These are phyloP conservation scores for Cephonodes hylas DNA, from an alignment of 2,888 invertebrate genomes.

Conservation along the genomic window DNA sequence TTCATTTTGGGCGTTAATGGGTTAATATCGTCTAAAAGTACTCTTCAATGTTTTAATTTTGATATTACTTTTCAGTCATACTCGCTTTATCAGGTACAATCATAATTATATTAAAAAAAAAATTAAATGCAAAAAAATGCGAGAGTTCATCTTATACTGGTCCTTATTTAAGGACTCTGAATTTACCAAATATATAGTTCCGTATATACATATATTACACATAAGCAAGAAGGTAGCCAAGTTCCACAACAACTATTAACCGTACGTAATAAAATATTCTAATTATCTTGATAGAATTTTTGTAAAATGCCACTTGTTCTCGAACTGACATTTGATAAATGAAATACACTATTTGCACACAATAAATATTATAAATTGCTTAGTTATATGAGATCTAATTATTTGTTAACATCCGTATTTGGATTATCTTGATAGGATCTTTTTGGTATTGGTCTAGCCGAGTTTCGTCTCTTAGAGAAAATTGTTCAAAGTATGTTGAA, in stretches of 20 bases:
- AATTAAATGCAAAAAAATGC: no score
- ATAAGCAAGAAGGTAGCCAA: not conserved
- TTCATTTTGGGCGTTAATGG: no score
- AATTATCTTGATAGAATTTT: conserved; percentile 1
- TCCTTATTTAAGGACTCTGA: not conserved
- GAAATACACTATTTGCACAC: not conserved
- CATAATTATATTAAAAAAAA: no score
- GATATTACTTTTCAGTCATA: no score
- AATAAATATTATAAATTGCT: not conserved
- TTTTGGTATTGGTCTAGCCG: not conserved
- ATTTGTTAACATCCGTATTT: not conserved
- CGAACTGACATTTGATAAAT: not conserved
- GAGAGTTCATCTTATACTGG: not conserved
- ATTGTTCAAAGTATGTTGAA: not conserved
- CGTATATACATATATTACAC: not conserved
- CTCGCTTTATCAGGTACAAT: no score
- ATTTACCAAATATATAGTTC: not conserved
- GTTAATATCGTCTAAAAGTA: no score
- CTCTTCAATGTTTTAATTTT: no score
- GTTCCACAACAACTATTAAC: not conserved
- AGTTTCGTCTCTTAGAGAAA: not conserved
- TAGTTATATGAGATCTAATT: not conserved
- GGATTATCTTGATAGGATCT: not conserved
- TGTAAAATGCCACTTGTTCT: not conserved
- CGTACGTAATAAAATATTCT: not conserved